Conservation (phyloP, 2,113 vertebrate species). For the Ceyx cyanopectus region DNA sequence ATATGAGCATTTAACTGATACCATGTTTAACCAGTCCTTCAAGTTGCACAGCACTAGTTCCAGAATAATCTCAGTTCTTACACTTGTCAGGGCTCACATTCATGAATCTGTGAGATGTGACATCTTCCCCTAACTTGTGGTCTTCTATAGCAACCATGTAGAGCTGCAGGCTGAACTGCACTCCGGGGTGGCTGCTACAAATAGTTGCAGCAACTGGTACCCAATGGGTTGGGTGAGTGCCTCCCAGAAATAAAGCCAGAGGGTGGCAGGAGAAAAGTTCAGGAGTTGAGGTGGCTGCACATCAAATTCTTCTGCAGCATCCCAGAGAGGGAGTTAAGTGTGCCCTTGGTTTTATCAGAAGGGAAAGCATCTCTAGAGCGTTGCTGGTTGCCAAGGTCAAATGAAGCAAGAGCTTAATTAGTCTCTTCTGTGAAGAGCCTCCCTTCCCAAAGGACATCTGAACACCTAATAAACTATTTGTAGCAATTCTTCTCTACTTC, state of each 20-base stretch:
- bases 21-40: background rate
- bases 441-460: background rate
- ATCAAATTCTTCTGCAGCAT: background rate
- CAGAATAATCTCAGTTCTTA: background rate
- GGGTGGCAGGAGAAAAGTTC: background rate
- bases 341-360: background rate
- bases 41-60: background rate
- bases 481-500: background rate
- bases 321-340: background rate
- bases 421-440: background rate
- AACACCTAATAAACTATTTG: background rate
- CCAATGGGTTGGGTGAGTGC: background rate
- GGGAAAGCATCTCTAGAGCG: background rate
- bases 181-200: background rate
- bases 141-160: background rate
- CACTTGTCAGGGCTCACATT: background rate
- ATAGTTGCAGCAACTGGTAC: background rate
- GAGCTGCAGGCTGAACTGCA: background rate
- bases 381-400: constrained; percentile 6
- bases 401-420: background rate
- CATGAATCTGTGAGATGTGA: background rate
- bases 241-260: background rate
- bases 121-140: background rate
- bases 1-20: background rate
- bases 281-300: background rate